phyloP scores from a whole-genome alignment of 2,113 vertebrate genomes.

The Ictidomys tridecemlineatus region DNA sequence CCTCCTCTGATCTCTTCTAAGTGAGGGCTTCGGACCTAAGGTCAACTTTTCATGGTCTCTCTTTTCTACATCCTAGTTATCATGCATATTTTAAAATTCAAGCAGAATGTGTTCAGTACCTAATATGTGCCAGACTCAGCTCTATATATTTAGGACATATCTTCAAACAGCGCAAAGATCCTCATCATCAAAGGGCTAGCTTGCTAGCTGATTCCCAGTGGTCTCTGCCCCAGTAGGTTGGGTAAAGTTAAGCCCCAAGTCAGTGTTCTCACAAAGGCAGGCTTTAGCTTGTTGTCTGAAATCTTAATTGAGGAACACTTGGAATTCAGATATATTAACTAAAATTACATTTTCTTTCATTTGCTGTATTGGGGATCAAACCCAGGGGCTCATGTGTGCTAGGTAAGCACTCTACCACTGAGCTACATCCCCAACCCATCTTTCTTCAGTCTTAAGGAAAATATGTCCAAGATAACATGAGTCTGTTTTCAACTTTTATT shows the following conservation, averaged over 20 bases:
- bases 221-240: neutral
- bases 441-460: neutral
- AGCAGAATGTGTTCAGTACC: neutral
- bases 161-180: neutral
- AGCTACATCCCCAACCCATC: neutral
- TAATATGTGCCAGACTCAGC: neutral
- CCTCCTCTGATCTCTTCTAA: neutral
- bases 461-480: neutral
- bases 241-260: neutral
- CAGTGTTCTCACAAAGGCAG: neutral
- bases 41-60: neutral
- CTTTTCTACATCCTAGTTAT: neutral
- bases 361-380: neutral
- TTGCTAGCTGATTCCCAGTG: neutral
- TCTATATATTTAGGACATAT: neutral
- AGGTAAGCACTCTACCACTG: neutral
- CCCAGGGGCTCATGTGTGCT: neutral
- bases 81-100: slow-evolving; percentile 20
- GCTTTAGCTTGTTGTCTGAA: neutral
- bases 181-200: neutral
- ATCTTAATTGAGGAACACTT: neutral
- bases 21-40: neutral
- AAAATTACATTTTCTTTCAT: slow-evolving; percentile 5
- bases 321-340: slow-evolving; percentile 44
- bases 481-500: slow-evolving; percentile 15